Percentiles rank a stretch among this genome's conserved stretches.
Conservation (phyloP, 2,888 invertebrate genomes). For the Poecilus cupreus region DNA sequence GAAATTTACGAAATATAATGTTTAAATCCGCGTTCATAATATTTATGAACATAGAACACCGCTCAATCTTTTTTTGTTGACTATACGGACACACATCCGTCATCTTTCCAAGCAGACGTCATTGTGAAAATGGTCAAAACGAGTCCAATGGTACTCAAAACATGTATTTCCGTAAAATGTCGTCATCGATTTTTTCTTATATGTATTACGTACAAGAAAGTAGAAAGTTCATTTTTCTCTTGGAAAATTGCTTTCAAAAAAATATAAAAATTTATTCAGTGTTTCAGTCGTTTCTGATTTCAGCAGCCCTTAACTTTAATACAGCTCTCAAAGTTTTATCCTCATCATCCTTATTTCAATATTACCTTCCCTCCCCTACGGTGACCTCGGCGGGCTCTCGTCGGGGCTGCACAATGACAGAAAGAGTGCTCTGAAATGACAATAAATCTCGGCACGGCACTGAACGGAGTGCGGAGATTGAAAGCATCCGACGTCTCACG, state of each 20-base stretch:
- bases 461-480: not conserved
- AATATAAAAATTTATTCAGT: not conserved
- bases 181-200: too few species aligned
- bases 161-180: too few species aligned
- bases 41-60: too few species aligned
- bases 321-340: conserved; percentile 22
- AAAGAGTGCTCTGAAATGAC: not conserved
- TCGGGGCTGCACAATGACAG: not conserved
- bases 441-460: conserved; percentile 7
- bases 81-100: too few species aligned
- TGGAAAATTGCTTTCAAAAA: not conserved
- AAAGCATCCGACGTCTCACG: conserved; percentile 4
- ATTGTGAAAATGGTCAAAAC: too few species aligned
- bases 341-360: conserved; percentile 28
- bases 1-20: too few species aligned
- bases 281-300: not conserved
- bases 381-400: not conserved
- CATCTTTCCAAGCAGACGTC: too few species aligned
- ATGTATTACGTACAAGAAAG: too few species aligned
- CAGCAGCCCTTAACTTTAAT: conserved; percentile 20
- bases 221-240: not conserved
- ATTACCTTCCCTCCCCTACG: not conserved
- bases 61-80: too few species aligned
- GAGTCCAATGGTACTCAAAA: too few species aligned
- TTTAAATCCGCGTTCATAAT: too few species aligned